A percentile compares a stretch with the other conserved stretches of the same genome.
Conservation (phyloP, 2,888 invertebrate genomes). For the Diarsia brunnea region DNA sequence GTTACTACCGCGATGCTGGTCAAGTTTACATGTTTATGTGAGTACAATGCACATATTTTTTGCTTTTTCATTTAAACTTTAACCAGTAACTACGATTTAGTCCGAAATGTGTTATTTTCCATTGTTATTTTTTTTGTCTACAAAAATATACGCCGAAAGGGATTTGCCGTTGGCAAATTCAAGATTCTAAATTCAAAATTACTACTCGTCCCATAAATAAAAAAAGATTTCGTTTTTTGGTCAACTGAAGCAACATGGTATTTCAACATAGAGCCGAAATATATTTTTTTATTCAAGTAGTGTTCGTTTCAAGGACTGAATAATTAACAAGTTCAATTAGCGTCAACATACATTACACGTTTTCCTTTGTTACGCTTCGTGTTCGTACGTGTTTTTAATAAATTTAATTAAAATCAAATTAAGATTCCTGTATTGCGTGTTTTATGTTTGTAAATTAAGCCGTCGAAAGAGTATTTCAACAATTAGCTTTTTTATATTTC, state of each 20-base stretch:
- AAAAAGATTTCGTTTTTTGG: neutral
- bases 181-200: constrained; percentile 23
- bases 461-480: constrained; percentile 41
- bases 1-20: constrained; percentile 74
- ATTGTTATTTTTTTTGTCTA: constrained; percentile 45
- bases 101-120: neutral
- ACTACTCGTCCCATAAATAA: neutral
- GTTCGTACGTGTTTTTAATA: constrained; percentile 37
- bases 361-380: constrained; percentile 56
- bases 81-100: neutral
- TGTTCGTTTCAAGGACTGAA: constrained; percentile 39
- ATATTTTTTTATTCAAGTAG: constrained; percentile 5
- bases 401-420: constrained; percentile 59
- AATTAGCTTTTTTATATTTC: constrained; percentile 36
- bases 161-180: constrained; percentile 4
- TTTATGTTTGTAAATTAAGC: constrained; percentile 50
- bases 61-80: constrained; percentile 1
- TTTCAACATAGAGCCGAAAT: constrained; percentile 22
- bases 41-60: constrained; percentile 72
- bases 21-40: constrained; percentile 85
- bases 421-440: constrained; percentile 52
- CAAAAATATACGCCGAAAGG: constrained; percentile 2
- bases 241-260: neutral
- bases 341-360: constrained; percentile 34
- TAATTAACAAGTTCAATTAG: constrained; percentile 49